A percentile compares a stretch with the other conserved stretches of the same genome.
phyloP scores from a whole-genome alignment of 1,140 invertebrate genomes.

The Homarus americanus region DNA sequence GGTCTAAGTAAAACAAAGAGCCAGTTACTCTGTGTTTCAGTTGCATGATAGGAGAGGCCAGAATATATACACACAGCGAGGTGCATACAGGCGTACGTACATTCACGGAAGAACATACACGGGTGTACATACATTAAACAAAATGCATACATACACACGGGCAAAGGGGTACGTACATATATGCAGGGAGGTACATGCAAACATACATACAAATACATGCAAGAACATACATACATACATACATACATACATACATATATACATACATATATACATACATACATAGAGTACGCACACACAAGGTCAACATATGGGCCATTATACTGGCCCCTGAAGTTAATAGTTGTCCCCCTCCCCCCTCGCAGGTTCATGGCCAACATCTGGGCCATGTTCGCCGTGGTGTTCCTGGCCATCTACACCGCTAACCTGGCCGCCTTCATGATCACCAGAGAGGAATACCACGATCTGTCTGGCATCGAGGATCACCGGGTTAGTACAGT shows the following conservation, averaged over 20 bases:
- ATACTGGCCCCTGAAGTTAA: background rate
- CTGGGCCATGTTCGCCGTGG: slow-evolving; percentile 98
- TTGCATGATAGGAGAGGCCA: no score
- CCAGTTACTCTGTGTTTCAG: no score
- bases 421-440: slow-evolving; percentile 99
- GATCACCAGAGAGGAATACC: slow-evolving; percentile 98
- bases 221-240: background rate
- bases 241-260: background rate
- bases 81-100: no score
- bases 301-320: slow-evolving; percentile 98
- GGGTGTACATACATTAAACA: no score
- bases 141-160: no score
- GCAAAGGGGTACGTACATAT: no score
- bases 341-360: background rate
- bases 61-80: background rate
- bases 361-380: slow-evolving; percentile 96
- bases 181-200: background rate
- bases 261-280: slow-evolving; percentile 33
- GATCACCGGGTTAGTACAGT: slow-evolving; percentile 84
- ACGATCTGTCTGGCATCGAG: slow-evolving; percentile 94
- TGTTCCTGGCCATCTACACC: slow-evolving; percentile 95
- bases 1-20: no score
- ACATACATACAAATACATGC: background rate
- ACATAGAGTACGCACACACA: slow-evolving; percentile 4
- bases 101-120: no score